Conservation (phyloP, 2,888 invertebrate genomes). For the Leptinotarsa tumamoca region DNA sequence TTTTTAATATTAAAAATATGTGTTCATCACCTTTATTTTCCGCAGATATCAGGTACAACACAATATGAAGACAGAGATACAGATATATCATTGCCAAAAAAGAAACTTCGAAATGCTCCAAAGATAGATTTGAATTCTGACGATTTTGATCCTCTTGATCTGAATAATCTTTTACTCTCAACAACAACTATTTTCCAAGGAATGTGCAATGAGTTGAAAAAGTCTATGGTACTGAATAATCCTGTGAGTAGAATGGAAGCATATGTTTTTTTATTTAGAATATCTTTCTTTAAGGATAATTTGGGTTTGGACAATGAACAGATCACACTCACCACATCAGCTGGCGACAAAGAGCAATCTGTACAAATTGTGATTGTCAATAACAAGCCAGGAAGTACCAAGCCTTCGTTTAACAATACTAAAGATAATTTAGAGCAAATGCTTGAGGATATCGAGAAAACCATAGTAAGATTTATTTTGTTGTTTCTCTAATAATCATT, state of each 20-base stretch:
- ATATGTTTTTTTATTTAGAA: neutral
- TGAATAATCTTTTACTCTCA: constrained; percentile 15
- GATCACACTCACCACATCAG: constrained; percentile 16
- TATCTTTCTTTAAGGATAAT: constrained; percentile 13
- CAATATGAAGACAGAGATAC: too few species aligned
- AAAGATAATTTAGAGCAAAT: constrained; percentile 5
- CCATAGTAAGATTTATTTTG: neutral
- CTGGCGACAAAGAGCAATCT: neutral
- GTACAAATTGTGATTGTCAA: constrained; percentile 18
- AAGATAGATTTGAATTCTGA: neutral
- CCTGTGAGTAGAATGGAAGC: neutral
- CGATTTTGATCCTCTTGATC: constrained; percentile 14
- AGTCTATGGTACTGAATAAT: neutral
- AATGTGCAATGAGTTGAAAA: constrained; percentile 18
- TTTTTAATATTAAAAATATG: neutral
- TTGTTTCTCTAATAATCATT: too few species aligned
- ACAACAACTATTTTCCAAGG: constrained; percentile 14
- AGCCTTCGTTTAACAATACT: neutral
- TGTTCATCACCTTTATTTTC: neutral
- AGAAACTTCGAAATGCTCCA: constrained; percentile 4
- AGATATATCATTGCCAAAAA: neutral
- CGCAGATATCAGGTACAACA: neutral
- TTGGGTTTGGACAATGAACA: constrained; percentile 9
- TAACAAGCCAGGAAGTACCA: neutral
- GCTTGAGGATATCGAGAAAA: constrained; percentile 8